A percentile compares a stretch with the other conserved stretches of the same genome.
Evolutionary conservation across 2,888 invertebrate genomes (phyloP).

Genomic region (Apodemia duryi): DNA sequence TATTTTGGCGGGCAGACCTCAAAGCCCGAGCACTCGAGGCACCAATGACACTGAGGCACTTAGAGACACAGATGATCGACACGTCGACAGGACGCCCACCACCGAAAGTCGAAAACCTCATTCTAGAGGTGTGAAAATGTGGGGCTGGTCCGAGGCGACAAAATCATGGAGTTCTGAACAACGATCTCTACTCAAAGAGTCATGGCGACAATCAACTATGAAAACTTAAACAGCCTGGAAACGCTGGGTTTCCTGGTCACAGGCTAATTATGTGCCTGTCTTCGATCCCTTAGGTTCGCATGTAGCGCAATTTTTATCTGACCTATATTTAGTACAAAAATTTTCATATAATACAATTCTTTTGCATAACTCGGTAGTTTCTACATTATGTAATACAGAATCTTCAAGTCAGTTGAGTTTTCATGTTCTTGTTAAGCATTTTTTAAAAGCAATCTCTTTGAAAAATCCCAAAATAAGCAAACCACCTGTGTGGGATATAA

Average conservation of each 20-base stretch:
- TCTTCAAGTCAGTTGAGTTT: slow-evolving; percentile 19
- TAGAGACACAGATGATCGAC: slow-evolving; percentile 29
- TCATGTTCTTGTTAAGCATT: slow-evolving; percentile 24
- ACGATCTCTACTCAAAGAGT: slow-evolving; percentile 2
- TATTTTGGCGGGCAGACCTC: slow-evolving; percentile 23
- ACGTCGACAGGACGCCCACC: slow-evolving; percentile 23
- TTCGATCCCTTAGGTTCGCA: slow-evolving; percentile 13
- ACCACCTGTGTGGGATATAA: slow-evolving; percentile 22
- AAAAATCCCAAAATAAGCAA: slow-evolving; percentile 19
- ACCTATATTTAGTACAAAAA: slow-evolving; percentile 1
- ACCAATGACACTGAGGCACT: slow-evolving; percentile 27
- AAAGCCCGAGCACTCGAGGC: slow-evolving; percentile 21
- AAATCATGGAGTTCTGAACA: slow-evolving; percentile 15
- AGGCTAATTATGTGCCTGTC: background rate
- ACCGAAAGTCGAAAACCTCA: slow-evolving; percentile 23
- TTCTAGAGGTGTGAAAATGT: slow-evolving; percentile 32
- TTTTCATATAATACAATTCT: slow-evolving; percentile 25
- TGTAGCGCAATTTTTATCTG: slow-evolving; percentile 13
- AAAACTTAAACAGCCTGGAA: slow-evolving; percentile 23
- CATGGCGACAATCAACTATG: slow-evolving; percentile 22
- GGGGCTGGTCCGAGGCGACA: slow-evolving; percentile 28
- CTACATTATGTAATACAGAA: slow-evolving; percentile 27
- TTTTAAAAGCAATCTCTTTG: slow-evolving; percentile 22
- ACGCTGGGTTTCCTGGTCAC: slow-evolving; percentile 21
- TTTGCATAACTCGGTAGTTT: slow-evolving; percentile 28